phyloP scores from a whole-genome alignment of 2,113 vertebrate species.

The Diphyllodes magnificus region DNA sequence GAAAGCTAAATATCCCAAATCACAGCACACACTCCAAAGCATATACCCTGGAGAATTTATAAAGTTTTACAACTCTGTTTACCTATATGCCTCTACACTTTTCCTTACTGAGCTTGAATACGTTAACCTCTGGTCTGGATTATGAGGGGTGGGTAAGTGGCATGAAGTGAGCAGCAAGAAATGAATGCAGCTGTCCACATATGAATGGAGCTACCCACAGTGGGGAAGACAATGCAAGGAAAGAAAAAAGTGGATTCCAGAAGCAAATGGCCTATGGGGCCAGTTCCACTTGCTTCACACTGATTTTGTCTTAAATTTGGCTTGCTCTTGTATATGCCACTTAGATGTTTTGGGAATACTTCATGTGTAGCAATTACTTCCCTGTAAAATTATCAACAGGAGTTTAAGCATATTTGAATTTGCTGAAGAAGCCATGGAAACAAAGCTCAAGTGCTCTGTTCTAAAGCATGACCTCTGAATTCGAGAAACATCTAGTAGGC shows the following conservation, averaged over 20 bases:
- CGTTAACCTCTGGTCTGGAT: slow-evolving; percentile 32
- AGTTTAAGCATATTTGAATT: neutral
- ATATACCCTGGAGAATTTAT: neutral
- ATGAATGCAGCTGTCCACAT: slow-evolving; percentile 36
- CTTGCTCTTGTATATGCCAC: slow-evolving; percentile 5
- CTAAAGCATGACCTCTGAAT: neutral
- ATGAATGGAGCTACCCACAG: slow-evolving; percentile 54
- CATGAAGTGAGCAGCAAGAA: slow-evolving; percentile 49
- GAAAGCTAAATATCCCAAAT: neutral
- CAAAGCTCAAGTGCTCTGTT: neutral
- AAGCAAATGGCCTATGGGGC: slow-evolving; percentile 31
- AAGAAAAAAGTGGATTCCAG: slow-evolving; percentile 46
- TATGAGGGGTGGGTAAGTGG: slow-evolving; percentile 40
- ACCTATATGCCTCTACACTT: neutral
- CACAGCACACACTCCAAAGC: neutral
- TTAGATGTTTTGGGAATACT: slow-evolving; percentile 28
- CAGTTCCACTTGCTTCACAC: slow-evolving; percentile 50
- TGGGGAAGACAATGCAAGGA: slow-evolving; percentile 28
- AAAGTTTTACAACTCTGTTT: neutral
- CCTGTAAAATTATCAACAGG: slow-evolving; percentile 46
- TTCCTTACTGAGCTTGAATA: neutral
- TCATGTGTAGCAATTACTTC: slow-evolving; percentile 45
- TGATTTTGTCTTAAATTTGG: slow-evolving; percentile 28
- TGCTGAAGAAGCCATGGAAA: slow-evolving; percentile 3
- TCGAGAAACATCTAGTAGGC: neutral